Base-by-base conservation (phyloP, 2,888 invertebrate species). In the Zaprionus bogoriensis region DNA sequence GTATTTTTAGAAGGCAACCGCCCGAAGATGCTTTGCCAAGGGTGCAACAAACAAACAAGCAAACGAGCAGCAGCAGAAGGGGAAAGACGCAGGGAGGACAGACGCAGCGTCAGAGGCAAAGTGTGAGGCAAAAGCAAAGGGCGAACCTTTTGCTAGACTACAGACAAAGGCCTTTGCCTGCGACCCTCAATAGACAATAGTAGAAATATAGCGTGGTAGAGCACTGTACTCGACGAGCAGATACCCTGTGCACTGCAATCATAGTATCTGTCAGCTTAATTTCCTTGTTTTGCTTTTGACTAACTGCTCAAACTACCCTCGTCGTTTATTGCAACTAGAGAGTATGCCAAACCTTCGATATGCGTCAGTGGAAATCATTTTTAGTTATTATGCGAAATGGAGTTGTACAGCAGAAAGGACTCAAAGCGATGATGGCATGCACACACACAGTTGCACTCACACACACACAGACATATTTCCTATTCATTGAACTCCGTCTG, bases 401-500 rank as follows among this genome's bases (percentile, higher is more conserved):
- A 60, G 14, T 39, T 42, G 19, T 36, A n/a, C 14, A 2, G 22
- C 14, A 52, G 9, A 30, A 4, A 27, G 4, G 12, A 4, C 36
- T 23, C 36, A 38, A 20, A 53, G 30, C 36, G 23, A 17, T 36
- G 32, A 36, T 14, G 25, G 19, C 9, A 39, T 20, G 20, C 20
- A 7, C 10, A 28, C 25, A 42, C 27, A 45, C 28, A 60, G 12
- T 54, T 12, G 30, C 20, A 20, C 22, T 27, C 12, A 46, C 30
- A 32, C 6, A 41, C 42, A 41, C 44, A 27, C 39, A 59, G 53
- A 57, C 48, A 30, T 58, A 58, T 77, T 78, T 85, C 46, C 79
- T 73, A 63, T 75, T 82, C 86, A 85, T 73, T 85, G 82, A 85
- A 85, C 83, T 62, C 54, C 47, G 53, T 45, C 12, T 55, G 44